Conservation (phyloP, 2,888 invertebrate species). For the Pilophorus perplexus region DNA sequence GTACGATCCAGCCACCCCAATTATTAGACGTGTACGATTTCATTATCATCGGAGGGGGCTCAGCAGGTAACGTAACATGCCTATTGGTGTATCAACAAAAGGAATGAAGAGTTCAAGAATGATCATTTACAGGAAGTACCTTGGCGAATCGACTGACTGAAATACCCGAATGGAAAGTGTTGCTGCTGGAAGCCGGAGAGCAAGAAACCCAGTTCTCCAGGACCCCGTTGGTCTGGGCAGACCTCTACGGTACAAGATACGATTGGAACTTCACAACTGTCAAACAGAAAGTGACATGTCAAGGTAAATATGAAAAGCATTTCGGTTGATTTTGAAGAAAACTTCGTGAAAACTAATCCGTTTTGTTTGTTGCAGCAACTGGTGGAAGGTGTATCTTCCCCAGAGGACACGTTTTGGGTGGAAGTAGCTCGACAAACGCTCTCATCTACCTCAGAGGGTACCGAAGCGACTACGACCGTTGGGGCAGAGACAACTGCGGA, state of each 20-base stretch:
- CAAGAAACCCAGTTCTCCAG: constrained; percentile 30
- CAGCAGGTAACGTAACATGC: constrained; percentile 34
- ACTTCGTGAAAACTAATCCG: too few species aligned
- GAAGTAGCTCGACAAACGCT: constrained; percentile 34
- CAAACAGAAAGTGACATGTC: constrained; percentile 28
- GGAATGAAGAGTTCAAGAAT: too few species aligned
- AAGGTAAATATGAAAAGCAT: constrained; percentile 30
- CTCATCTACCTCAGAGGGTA: constrained; percentile 35
- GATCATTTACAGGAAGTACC: constrained; percentile 35
- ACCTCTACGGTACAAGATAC: not conserved
- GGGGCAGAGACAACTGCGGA: constrained; percentile 28
- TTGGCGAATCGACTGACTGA: constrained; percentile 33
- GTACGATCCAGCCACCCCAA: not conserved
- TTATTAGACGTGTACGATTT: constrained; percentile 27
- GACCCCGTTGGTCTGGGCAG: constrained; percentile 13
- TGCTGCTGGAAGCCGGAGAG: constrained; percentile 40
- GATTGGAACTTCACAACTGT: constrained; percentile 40
- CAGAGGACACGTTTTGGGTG: constrained; percentile 28
- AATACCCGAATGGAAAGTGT: constrained; percentile 31
- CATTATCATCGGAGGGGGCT: constrained; percentile 33
- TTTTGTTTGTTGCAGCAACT: too few species aligned
- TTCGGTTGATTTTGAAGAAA: too few species aligned
- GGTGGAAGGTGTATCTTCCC: constrained; percentile 21
- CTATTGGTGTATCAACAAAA: too few species aligned
- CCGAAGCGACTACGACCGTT: constrained; percentile 26